phyloP scores from a whole-genome alignment of 2,113 vertebrate species.

The Morone saxatilis region DNA sequence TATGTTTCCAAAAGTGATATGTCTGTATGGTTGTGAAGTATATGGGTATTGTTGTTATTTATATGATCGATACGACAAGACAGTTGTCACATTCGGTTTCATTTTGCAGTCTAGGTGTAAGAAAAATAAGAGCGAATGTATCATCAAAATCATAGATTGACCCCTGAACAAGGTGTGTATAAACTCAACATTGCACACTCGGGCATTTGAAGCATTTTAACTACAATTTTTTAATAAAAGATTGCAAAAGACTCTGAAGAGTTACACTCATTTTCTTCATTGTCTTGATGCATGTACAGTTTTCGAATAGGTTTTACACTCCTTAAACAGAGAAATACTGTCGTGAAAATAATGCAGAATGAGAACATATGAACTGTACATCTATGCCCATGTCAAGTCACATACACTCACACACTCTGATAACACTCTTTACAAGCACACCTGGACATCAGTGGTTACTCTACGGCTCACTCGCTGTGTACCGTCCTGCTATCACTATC shows the following conservation, averaged over 20 bases:
- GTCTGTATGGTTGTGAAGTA: not conserved
- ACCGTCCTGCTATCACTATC: conserved; percentile 84
- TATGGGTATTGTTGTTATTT: not conserved
- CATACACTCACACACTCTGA: conserved; percentile 75
- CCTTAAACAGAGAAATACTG: conserved; percentile 72
- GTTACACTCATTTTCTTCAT: conserved; percentile 82
- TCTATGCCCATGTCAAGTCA: conserved; percentile 57
- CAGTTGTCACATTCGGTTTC: not conserved
- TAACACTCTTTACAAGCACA: conserved; percentile 69
- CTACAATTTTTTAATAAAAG: conserved; percentile 75
- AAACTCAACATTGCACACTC: conserved; percentile 22
- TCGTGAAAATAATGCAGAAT: conserved; percentile 73
- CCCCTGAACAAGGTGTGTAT: not conserved
- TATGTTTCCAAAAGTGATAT: not conserved
- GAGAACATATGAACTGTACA: conserved; percentile 80
- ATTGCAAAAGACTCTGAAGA: conserved; percentile 78
- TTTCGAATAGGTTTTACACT: conserved; percentile 62
- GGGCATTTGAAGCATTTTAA: conserved; percentile 49
- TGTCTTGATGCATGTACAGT: conserved; percentile 83
- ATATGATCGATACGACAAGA: not conserved
- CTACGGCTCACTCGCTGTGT: conserved; percentile 87
- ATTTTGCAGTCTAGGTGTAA: not conserved
- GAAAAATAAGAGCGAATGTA: not conserved
- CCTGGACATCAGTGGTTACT: conserved; percentile 88
- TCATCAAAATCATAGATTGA: not conserved